A percentile compares a stretch with the other conserved stretches of the same genome.
phyloP scores from a whole-genome alignment of 2,797 vertebrate species.

The Chanos chanos region DNA sequence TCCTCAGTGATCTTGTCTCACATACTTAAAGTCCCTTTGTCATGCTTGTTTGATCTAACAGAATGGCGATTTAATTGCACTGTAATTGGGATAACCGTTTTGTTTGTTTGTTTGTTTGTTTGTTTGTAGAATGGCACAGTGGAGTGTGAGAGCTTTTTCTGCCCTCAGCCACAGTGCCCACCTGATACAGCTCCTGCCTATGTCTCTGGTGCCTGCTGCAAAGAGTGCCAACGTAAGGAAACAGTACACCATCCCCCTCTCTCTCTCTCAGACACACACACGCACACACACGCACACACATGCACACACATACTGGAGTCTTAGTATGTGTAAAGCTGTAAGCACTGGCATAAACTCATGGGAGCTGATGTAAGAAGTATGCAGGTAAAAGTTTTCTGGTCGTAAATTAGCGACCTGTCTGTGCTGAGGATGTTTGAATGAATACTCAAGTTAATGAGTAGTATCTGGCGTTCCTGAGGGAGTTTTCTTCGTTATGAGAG shows the following conservation, averaged over 20 bases:
- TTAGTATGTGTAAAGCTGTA: too few relatives aligned
- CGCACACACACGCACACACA: neutral
- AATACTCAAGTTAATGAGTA: too few relatives aligned
- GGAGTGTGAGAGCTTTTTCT: conserved; percentile 77
- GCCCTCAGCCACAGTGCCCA: conserved; percentile 70
- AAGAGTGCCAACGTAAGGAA: conserved; percentile 82
- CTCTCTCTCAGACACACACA: conserved; percentile 8
- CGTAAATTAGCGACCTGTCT: too few relatives aligned
- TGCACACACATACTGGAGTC: conserved; percentile 3
- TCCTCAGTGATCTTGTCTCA: neutral
- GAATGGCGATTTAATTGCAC: neutral
- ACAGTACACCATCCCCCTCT: too few relatives aligned
- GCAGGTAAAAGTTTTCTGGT: too few relatives aligned
- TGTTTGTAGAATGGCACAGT: conserved; percentile 76
- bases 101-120: neutral
- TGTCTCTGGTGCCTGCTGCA: conserved; percentile 81
- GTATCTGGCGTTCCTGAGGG: too few relatives aligned
- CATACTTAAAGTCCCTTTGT: too few relatives aligned
- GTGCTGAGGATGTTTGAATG: too few relatives aligned
- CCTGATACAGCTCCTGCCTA: conserved; percentile 73
- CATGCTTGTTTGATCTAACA: neutral
- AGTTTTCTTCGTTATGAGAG: too few relatives aligned
- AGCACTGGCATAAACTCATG: too few relatives aligned
- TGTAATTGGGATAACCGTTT: neutral
- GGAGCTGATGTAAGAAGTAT: too few relatives aligned